Evolutionary conservation across 1,140 invertebrate species (phyloP).

Genomic region (Orius insidiosus): DNA sequence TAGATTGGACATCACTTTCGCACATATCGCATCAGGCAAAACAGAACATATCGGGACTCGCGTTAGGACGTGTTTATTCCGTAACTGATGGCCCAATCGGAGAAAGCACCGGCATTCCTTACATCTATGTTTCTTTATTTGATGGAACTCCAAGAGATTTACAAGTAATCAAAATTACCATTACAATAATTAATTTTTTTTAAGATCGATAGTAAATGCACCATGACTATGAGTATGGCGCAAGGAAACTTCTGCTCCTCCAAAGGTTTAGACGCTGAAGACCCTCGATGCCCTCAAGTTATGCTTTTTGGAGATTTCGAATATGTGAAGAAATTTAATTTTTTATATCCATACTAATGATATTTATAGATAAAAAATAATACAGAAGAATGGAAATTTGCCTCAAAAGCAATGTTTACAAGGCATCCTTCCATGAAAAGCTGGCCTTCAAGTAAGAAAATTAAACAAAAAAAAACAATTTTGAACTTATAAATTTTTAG

Average conservation of each 20-base stretch:
- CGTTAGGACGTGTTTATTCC: conserved; percentile 56
- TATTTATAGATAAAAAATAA: conserved; percentile 34
- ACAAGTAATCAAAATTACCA: conserved; percentile 26
- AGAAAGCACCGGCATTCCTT: conserved; percentile 56
- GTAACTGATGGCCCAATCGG: conserved; percentile 47
- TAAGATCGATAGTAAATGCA: conserved; percentile 37
- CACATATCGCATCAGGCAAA: conserved; percentile 43
- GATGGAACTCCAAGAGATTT: conserved; percentile 7
- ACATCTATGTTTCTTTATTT: conserved; percentile 35
- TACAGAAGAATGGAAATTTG: conserved; percentile 38
- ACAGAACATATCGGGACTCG: conserved; percentile 38
- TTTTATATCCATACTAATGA: neutral
- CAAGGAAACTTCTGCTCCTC: conserved; percentile 45
- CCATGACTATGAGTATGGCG: conserved; percentile 46
- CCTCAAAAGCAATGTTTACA: conserved; percentile 40
- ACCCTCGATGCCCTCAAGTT: conserved; percentile 57
- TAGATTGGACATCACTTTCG: conserved; percentile 54
- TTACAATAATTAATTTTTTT: conserved; percentile 27
- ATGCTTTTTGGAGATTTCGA: conserved; percentile 50
- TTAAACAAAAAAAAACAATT: conserved; percentile 30
- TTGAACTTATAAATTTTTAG: conserved; percentile 33
- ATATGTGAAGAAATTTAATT: conserved; percentile 30
- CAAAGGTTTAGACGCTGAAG: conserved; percentile 52
- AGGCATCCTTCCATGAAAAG: conserved; percentile 48
- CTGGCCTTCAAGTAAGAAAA: conserved; percentile 36